Conservation (phyloP, 2,888 invertebrate species). For the Lithophane ornitopus region DNA sequence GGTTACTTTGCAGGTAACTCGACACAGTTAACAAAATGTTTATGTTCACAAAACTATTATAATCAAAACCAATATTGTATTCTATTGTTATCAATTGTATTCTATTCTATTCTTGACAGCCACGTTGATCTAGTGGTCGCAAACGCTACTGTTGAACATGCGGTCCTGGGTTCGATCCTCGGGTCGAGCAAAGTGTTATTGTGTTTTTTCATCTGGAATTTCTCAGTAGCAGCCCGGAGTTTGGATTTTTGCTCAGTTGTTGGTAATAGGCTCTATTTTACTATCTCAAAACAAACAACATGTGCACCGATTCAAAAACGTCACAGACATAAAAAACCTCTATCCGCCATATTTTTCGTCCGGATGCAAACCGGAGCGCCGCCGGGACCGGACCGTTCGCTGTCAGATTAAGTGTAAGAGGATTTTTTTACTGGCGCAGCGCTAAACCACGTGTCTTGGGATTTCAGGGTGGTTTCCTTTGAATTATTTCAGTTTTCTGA, state of each 20-base stretch:
- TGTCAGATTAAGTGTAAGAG: slow-evolving; percentile 61
- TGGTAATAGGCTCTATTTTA: not conserved
- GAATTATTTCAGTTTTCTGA: slow-evolving; percentile 31
- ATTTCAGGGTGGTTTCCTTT: slow-evolving; percentile 6
- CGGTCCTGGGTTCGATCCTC: not conserved
- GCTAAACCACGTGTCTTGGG: slow-evolving; percentile 39
- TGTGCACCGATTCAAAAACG: slow-evolving; percentile 1
- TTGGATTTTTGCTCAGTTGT: not conserved
- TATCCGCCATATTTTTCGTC: slow-evolving; percentile 43
- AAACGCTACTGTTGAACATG: not conserved
- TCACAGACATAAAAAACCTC: slow-evolving; percentile 5
- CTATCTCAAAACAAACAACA: slow-evolving; percentile 15
- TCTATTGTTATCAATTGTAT: not conserved
- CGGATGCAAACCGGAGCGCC: slow-evolving; percentile 46
- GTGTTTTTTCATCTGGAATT: not conserved
- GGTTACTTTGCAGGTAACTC: not conserved
- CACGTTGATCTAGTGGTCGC: not conserved
- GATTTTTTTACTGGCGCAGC: slow-evolving; percentile 52
- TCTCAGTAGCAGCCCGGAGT: not conserved
- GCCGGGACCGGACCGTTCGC: slow-evolving; percentile 37
- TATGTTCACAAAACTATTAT: not conserved
- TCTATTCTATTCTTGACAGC: not conserved
- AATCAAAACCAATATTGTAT: not conserved
- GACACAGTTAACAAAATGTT: not conserved
- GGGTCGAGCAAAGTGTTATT: not conserved